Base-by-base conservation (phyloP, 2,113 vertebrate genomes). In the Onychostruthus taczanowskii region DNA sequence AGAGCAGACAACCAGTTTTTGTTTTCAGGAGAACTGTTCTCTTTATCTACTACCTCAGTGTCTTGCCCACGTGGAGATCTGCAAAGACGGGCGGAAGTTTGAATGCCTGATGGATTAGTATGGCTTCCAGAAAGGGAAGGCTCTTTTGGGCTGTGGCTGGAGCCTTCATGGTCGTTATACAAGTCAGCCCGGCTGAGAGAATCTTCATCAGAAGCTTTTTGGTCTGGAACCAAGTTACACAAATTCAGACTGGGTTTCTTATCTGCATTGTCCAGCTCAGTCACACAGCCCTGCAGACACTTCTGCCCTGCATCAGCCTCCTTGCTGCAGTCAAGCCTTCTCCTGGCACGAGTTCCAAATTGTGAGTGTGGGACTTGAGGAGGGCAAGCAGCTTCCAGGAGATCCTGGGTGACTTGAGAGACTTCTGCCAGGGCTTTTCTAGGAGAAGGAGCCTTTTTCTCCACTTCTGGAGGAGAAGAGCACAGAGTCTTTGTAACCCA, bases 1-100 rank as follows among this genome's bases (percentile, higher is more conserved):
- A 99, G 97, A 82, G 94, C 98, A 52, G 98, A 98, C 73, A 99
- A 94, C 99, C 99, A 99, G 93, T 99, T 98, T 61, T 95, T 96
- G 22, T 93, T 96, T 67, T 96, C 96, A 24, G 98, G 98, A 39
- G 98, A 98, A 92, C 90, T 97, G 61, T 99, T 99, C 95, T 99
- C 99, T 87, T 99, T 99, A 89, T 98, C 98, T 43, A 64, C 85
- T 33, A 90, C 80, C 33, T 94, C 96, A 56, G 91, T 41, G 28
- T 82, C 94, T 93, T 97, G 94, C 52, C 77, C 85, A 13, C 47
- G 66, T 10, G 96, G 83, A 66, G 83, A 9, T 69, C 95, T 93
- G 66, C 95, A 79, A 61, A 96, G 85, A 85, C 96, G 97, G 8
- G 77, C 63, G 1, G 95, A 68, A 5, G 94, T 80, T 13, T 89